Conservation (phyloP, 2,113 vertebrate genomes). For the Psophia crepitans region DNA sequence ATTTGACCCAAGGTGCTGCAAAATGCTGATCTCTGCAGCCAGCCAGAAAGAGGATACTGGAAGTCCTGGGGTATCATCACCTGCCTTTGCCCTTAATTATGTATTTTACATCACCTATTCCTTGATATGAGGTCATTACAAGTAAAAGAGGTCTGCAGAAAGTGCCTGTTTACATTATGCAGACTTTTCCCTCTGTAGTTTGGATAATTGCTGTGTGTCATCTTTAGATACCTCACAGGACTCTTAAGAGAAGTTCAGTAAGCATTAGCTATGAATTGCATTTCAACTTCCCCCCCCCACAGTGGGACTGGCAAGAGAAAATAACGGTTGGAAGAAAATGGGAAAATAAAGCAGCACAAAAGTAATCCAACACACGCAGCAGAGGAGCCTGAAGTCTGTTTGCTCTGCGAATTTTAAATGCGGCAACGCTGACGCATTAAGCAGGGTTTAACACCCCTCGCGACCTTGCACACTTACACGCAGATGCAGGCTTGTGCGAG, state of each 20-base stretch:
- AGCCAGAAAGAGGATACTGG: background rate
- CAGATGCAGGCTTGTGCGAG: rapidly evolving
- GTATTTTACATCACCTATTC: background rate
- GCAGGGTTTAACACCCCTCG: background rate
- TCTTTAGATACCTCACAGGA: background rate
- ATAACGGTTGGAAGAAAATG: background rate
- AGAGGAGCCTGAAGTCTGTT: background rate
- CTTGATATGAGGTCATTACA: background rate
- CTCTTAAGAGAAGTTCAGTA: background rate
- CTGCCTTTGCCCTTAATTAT: background rate
- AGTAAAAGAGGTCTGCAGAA: background rate
- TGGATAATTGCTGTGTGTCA: background rate
- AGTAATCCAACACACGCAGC: background rate
- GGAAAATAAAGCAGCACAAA: background rate
- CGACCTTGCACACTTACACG: background rate
- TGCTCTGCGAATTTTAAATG: background rate
- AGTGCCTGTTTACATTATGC: background rate
- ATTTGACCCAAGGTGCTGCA: background rate
- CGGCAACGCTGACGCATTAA: background rate
- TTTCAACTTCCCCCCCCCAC: background rate
- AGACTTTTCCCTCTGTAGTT: background rate
- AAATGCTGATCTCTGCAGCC: background rate
- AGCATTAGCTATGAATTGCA: background rate
- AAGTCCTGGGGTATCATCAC: background rate
- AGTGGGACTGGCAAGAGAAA: background rate